Conservation (phyloP, 2,113 vertebrate species). For the Arvicanthis niloticus region DNA sequence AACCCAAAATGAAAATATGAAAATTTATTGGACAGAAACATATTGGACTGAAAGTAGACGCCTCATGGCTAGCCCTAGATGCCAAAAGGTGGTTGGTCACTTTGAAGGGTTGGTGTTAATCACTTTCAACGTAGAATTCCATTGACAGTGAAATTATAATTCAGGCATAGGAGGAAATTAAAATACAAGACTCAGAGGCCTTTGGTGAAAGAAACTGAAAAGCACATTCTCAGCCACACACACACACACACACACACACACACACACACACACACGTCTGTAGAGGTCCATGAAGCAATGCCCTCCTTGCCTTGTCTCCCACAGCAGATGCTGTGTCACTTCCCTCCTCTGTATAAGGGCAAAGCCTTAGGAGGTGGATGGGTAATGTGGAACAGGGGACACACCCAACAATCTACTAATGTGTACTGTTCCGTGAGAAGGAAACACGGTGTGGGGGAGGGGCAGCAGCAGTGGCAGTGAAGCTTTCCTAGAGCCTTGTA, state of each 20-base stretch:
- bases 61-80: background rate
- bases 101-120: background rate
- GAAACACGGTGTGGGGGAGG: background rate
- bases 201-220: constrained; percentile 1
- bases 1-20: background rate
- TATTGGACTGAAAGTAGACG: background rate
- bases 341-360: background rate
- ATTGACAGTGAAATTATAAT: background rate
- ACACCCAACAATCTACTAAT: background rate
- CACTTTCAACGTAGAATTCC: constrained; percentile 8
- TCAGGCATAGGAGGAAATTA: background rate
- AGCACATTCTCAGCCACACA: background rate
- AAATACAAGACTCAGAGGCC: background rate
- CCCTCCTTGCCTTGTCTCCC: background rate
- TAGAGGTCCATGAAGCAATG: background rate
- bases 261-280: too few relatives aligned
- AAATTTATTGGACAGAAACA: background rate
- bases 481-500: background rate
- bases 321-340: background rate
- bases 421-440: background rate
- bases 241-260: too few relatives aligned
- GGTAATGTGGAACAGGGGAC: background rate
- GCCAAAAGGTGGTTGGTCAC: background rate
- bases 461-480: background rate
- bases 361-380: background rate